A percentile compares a stretch with the other conserved stretches of the same genome.
Conservation (phyloP, 1,140 invertebrate species). For the Heliothis subflexa region DNA sequence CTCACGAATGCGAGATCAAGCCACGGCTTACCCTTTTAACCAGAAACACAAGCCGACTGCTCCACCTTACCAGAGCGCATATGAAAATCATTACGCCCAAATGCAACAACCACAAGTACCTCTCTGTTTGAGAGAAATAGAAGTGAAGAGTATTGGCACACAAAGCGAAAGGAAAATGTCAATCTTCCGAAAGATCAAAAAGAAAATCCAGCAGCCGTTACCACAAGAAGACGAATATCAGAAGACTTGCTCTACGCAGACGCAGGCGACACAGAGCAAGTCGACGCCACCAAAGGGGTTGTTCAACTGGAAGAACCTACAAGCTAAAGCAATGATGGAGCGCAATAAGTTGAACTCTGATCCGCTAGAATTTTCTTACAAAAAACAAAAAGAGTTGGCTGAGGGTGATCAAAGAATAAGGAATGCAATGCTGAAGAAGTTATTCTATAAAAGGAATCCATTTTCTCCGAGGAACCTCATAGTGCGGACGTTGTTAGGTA, state of each 20-base stretch:
- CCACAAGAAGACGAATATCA: conserved; percentile 30
- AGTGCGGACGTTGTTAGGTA: conserved; percentile 72
- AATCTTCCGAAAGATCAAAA: conserved; percentile 67
- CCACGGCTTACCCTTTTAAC: conserved; percentile 23
- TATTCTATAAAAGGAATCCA: conserved; percentile 79
- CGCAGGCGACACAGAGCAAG: conserved; percentile 41
- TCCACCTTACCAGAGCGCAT: conserved; percentile 58
- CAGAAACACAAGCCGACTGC: conserved; percentile 48
- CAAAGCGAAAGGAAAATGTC: conserved; percentile 75
- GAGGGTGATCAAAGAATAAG: conserved; percentile 70
- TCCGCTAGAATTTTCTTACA: conserved; percentile 60
- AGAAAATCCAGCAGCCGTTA: conserved; percentile 53
- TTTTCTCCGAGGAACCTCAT: conserved; percentile 76
- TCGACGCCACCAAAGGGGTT: conserved; percentile 53
- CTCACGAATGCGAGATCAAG: conserved; percentile 24
- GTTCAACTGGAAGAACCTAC: conserved; percentile 66
- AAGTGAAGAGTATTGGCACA: conserved; percentile 77
- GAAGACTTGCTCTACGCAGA: conserved; percentile 53
- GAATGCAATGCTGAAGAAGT: conserved; percentile 72
- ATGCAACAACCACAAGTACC: conserved; percentile 65
- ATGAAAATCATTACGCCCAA: conserved; percentile 55
- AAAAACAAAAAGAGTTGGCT: conserved; percentile 69
- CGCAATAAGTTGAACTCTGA: conserved; percentile 42
- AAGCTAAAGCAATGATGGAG: conserved; percentile 62
- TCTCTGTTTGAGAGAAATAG: conserved; percentile 79